These are phyloP conservation scores for Pelecanoides urinatrix DNA, from an alignment of 2,113 vertebrate species.

Conservation along the genomic window DNA sequence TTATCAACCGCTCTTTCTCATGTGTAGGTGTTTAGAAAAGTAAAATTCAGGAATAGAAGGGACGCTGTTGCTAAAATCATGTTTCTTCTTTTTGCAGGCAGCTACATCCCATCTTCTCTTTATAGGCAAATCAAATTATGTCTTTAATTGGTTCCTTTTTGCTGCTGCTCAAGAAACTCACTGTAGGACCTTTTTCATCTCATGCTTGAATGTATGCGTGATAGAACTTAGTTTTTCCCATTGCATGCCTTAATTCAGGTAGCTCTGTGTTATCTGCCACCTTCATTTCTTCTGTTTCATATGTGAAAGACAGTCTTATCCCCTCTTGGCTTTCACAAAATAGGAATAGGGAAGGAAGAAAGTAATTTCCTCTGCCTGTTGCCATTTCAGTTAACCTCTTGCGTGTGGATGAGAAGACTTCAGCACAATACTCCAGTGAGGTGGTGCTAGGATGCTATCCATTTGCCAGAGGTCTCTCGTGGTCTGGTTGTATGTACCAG, in stretches of 20 bases:
- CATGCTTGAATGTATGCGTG: background rate
- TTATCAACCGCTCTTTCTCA: background rate
- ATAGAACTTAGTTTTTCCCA: background rate
- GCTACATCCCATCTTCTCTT: background rate
- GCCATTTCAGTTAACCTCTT: background rate
- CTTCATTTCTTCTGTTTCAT: background rate
- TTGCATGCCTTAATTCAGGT: no score
- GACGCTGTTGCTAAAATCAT: background rate
- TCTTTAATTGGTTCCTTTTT: background rate
- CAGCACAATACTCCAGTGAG: background rate
- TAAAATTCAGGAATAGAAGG: background rate
- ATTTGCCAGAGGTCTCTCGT: background rate
- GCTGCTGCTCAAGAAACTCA: background rate
- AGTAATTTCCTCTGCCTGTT: background rate
- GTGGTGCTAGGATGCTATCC: background rate
- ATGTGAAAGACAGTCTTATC: background rate
- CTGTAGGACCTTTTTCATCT: background rate
- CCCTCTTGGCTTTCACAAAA: background rate
- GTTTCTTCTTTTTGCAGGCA: background rate
- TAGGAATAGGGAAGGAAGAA: background rate
- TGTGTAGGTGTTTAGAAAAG: background rate
- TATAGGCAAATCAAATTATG: background rate
- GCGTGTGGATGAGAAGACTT: accelerated
- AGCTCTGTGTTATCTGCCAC: background rate
- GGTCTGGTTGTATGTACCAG: background rate